Evolutionary conservation across 1,140 invertebrate genomes (phyloP).

Genomic region (Anastrepha ludens): DNA sequence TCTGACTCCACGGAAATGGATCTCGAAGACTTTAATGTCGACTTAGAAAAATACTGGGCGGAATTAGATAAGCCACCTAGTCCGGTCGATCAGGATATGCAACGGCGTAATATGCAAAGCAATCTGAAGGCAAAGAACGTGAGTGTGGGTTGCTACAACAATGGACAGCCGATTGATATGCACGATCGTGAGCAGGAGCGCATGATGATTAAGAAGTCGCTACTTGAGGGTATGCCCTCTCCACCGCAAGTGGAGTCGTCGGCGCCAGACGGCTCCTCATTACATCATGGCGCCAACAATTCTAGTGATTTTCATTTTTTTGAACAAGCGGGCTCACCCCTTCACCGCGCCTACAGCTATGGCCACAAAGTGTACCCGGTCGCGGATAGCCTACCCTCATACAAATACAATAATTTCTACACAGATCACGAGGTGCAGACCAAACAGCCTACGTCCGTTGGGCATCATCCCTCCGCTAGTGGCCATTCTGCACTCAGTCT

Average conservation of each 20-base stretch:
- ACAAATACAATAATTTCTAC: conserved; percentile 73
- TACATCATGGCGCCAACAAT: conserved; percentile 53
- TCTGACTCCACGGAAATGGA: conserved; percentile 73
- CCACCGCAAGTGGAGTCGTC: conserved; percentile 63
- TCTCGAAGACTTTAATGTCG: conserved; percentile 73
- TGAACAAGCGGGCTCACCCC: conserved; percentile 65
- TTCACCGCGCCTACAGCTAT: conserved; percentile 61
- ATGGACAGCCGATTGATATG: conserved; percentile 71
- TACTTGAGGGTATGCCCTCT: conserved; percentile 71
- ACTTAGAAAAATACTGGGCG: conserved; percentile 73
- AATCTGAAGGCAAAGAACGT: conserved; percentile 72
- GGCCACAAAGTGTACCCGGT: conserved; percentile 71
- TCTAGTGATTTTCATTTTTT: conserved; percentile 68
- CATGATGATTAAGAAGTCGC: conserved; percentile 71
- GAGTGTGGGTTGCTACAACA: conserved; percentile 72
- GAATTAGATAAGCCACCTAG: conserved; percentile 72
- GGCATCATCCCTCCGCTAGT: conserved; percentile 66
- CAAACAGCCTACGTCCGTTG: conserved; percentile 67
- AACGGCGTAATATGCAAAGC: conserved; percentile 71
- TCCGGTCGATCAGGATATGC: conserved; percentile 72
- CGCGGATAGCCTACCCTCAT: conserved; percentile 68
- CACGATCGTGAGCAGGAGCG: conserved; percentile 73
- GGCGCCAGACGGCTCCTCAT: neutral
- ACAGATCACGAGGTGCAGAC: conserved; percentile 66
- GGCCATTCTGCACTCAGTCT: conserved; percentile 71